phyloP scores from a whole-genome alignment of 2,888 invertebrate species.

The Trichacis sp. region DNA sequence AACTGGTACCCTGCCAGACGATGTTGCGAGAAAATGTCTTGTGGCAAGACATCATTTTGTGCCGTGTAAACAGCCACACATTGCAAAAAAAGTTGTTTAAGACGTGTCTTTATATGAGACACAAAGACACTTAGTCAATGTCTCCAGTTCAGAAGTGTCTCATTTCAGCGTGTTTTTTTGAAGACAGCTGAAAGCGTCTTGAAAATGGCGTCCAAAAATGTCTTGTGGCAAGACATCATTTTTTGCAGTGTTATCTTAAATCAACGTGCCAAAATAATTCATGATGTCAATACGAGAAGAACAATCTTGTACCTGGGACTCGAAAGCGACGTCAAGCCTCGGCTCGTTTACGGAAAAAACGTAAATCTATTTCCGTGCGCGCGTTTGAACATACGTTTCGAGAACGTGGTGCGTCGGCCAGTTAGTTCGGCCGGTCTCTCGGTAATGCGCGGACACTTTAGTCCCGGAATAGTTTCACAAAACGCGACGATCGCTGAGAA shows the following conservation, averaged over 20 bases:
- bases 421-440: constrained; percentile 61
- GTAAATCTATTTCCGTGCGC: constrained; percentile 61
- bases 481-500: constrained; percentile 35
- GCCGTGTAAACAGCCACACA: too few species aligned
- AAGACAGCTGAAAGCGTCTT: too few species aligned
- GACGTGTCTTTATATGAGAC: background rate
- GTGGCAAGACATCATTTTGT: too few species aligned
- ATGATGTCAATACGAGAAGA: too few species aligned
- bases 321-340: constrained; percentile 42
- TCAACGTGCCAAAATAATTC: too few species aligned
- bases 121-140: background rate
- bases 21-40: background rate
- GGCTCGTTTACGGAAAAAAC: constrained; percentile 55
- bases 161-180: too few species aligned
- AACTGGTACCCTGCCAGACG: too few species aligned
- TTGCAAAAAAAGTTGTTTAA: too few species aligned
- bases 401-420: constrained; percentile 32
- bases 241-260: too few species aligned
- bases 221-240: too few species aligned
- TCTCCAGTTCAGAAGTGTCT: too few species aligned
- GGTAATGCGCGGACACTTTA: constrained; percentile 54
- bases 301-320: constrained; percentile 5
- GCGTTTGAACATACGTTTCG: constrained; percentile 47
- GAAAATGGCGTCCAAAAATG: too few species aligned
- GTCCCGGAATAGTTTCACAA: constrained; percentile 59